phyloP scores from a whole-genome alignment of 2,113 vertebrate species.

The Colius striatus region DNA sequence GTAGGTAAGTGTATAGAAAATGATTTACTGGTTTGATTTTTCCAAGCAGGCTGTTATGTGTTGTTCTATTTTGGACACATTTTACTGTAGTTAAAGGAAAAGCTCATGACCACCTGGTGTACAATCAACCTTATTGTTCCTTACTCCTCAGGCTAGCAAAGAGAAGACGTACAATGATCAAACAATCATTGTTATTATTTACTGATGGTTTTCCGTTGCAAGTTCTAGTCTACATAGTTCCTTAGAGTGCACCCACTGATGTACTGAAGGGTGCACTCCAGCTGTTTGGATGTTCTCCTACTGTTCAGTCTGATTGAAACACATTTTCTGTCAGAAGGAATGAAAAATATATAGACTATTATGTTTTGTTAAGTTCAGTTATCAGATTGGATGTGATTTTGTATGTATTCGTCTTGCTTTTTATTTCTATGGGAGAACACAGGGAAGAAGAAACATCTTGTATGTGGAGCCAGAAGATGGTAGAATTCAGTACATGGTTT shows the following conservation, averaged over 20 bases:
- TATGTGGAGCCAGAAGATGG: background rate
- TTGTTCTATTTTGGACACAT: background rate
- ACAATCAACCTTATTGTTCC: background rate
- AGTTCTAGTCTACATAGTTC: background rate
- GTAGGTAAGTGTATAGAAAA: background rate
- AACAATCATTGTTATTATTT: background rate
- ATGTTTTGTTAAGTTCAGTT: background rate
- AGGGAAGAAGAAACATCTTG: background rate
- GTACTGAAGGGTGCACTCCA: background rate
- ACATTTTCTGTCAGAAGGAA: background rate
- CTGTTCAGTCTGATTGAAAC: background rate
- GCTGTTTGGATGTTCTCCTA: background rate
- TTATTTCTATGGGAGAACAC: background rate
- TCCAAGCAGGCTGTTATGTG: background rate
- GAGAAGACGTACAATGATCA: background rate
- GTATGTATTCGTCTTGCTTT: background rate
- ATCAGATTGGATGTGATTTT: background rate
- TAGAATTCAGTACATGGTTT: background rate
- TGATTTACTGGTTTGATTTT: background rate
- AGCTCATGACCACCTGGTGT: background rate
- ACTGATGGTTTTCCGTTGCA: background rate
- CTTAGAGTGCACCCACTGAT: background rate
- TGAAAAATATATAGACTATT: background rate
- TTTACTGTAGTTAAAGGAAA: background rate
- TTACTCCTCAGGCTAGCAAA: background rate